A percentile compares a stretch with the other conserved stretches of the same genome.
These are phyloP conservation scores for Heliconius aoede DNA, from an alignment of 2,888 invertebrate species.

Conservation along the genomic window DNA sequence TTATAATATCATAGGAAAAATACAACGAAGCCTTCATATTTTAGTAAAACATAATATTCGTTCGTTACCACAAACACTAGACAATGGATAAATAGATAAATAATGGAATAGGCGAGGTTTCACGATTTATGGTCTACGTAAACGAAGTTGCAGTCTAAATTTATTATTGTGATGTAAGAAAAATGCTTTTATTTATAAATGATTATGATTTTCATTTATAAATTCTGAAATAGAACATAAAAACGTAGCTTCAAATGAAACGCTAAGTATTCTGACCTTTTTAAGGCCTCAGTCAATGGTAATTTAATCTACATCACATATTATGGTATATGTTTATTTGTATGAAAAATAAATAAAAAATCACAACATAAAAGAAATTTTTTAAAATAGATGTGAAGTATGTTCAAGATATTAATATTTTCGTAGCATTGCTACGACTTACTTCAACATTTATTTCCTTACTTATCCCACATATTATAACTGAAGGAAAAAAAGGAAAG, in stretches of 20 bases:
- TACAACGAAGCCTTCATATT: too few species aligned
- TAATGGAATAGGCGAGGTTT: not conserved
- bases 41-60: not conserved
- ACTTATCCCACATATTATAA: too few species aligned
- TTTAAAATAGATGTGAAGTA: not conserved
- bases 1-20: not conserved
- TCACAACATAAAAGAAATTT: not conserved
- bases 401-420: not conserved
- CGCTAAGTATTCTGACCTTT: conserved; percentile 7
- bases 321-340: not conserved
- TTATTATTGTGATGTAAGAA: not conserved
- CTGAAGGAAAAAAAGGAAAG: not conserved
- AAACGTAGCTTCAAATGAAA: conserved; percentile 2
- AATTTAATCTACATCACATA: conserved; percentile 3
- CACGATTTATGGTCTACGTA: not conserved
- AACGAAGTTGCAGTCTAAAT: not conserved
- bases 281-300: not conserved
- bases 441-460: not conserved
- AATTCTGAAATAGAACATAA: not conserved
- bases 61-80: not conserved
- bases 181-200: not conserved
- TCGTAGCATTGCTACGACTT: too few species aligned
- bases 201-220: not conserved
- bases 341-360: not conserved
- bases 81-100: not conserved